These are phyloP conservation scores for Macquaria ambigua DNA, from an alignment of 2,113 vertebrate genomes.

Conservation along the genomic window DNA sequence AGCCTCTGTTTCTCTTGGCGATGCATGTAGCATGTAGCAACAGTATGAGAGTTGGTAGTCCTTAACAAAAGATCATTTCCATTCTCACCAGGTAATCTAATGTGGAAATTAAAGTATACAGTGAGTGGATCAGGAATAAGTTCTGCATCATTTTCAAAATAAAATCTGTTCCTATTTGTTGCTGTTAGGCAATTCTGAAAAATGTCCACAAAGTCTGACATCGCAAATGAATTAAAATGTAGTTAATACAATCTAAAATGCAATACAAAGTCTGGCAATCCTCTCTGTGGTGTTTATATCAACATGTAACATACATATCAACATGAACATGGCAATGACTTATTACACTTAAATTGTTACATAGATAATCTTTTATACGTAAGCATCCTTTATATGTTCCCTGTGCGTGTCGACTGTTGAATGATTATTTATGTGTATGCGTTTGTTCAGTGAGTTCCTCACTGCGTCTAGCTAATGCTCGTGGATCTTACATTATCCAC, in stretches of 20 bases:
- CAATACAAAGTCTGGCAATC: background rate
- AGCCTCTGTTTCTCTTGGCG: constrained; percentile 3
- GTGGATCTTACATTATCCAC: constrained; percentile 18
- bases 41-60: background rate
- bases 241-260: background rate
- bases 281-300: background rate
- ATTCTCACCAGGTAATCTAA: background rate
- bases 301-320: background rate
- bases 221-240: background rate
- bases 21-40: too few relatives aligned
- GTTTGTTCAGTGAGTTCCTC: constrained; percentile 22
- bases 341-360: background rate
- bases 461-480: background rate
- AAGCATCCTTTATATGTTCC: background rate
- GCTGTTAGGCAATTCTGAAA: background rate
- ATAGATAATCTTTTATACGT: background rate
- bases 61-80: background rate
- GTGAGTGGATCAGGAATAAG: background rate
- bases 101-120: background rate
- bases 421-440: background rate
- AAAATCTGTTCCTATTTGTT: background rate
- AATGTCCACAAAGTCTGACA: background rate
- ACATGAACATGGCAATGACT: background rate
- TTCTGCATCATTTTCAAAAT: background rate
- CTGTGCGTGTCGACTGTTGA: background rate